phyloP scores from a whole-genome alignment of 2,888 invertebrate species.

The Tribolium freemani region DNA sequence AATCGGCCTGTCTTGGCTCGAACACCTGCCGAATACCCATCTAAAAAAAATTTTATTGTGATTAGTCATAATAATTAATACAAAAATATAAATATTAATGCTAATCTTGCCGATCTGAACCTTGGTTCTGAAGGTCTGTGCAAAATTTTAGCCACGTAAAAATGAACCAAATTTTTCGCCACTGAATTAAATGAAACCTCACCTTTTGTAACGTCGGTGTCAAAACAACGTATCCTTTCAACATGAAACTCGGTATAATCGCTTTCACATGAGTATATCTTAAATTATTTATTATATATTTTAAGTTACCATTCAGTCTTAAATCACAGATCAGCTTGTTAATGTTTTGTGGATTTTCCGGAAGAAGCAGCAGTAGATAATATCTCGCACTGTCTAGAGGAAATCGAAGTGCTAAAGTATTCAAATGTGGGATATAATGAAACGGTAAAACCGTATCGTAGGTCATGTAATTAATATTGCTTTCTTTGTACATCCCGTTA shows the following conservation, averaged over 20 bases:
- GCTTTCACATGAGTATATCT: slow-evolving; percentile 81
- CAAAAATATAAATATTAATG: neutral
- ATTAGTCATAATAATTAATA: neutral
- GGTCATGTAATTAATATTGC: slow-evolving; percentile 77
- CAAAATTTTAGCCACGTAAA: too few species aligned
- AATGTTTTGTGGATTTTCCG: slow-evolving; percentile 74
- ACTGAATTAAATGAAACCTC: slow-evolving; percentile 50
- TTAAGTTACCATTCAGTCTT: slow-evolving; percentile 73
- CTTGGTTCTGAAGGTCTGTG: neutral
- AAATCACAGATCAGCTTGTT: slow-evolving; percentile 77
- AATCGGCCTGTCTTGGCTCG: slow-evolving; percentile 84
- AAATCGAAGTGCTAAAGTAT: slow-evolving; percentile 81
- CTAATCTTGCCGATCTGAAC: neutral
- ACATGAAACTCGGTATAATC: slow-evolving; percentile 84
- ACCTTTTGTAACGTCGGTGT: slow-evolving; percentile 88
- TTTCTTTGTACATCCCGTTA: slow-evolving; percentile 69
- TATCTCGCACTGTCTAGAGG: slow-evolving; percentile 86
- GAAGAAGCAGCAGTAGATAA: slow-evolving; percentile 81
- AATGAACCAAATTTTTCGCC: neutral
- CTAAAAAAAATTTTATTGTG: slow-evolving; percentile 67
- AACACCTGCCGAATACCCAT: slow-evolving; percentile 84
- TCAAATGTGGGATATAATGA: slow-evolving; percentile 79
- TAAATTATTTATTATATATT: slow-evolving; percentile 78
- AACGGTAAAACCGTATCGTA: slow-evolving; percentile 85
- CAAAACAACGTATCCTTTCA: slow-evolving; percentile 83